A percentile compares a stretch with the other conserved stretches of the same genome.
phyloP scores from a whole-genome alignment of 2,113 vertebrate genomes.

The Elanus axillaris region DNA sequence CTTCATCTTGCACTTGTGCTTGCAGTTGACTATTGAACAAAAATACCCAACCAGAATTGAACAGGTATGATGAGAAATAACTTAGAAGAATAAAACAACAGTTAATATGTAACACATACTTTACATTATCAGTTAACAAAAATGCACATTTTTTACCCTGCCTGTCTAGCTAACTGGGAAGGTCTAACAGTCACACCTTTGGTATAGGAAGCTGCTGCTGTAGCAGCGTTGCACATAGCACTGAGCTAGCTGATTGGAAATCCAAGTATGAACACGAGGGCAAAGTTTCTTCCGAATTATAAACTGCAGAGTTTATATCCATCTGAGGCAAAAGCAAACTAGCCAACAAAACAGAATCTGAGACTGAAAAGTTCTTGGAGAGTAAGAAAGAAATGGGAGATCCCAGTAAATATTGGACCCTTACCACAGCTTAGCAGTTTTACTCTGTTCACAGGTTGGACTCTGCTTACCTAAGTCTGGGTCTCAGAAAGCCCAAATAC shows the following conservation, averaged over 20 bases:
- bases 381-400: neutral
- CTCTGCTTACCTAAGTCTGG: neutral
- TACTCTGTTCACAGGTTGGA: neutral
- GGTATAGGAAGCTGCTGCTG: neutral
- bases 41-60: neutral
- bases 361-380: neutral
- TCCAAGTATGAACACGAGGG: neutral
- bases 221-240: neutral
- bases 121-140: neutral
- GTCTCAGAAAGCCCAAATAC: neutral
- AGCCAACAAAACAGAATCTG: neutral
- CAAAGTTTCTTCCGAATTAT: neutral
- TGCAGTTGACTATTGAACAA: constrained; percentile 70
- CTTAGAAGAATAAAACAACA: neutral
- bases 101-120: neutral
- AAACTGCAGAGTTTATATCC: neutral
- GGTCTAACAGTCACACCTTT: neutral
- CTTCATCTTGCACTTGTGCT: constrained; percentile 83
- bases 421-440: neutral
- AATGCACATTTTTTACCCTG: neutral
- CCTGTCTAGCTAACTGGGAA: neutral
- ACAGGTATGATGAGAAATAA: neutral
- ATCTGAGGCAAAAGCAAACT: neutral
- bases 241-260: neutral
- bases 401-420: neutral